Evolutionary conservation across 2,888 invertebrate genomes (phyloP), one percentile per base, ranked within the genome.

Genomic region (Eremobia ochroleuca): DNA sequence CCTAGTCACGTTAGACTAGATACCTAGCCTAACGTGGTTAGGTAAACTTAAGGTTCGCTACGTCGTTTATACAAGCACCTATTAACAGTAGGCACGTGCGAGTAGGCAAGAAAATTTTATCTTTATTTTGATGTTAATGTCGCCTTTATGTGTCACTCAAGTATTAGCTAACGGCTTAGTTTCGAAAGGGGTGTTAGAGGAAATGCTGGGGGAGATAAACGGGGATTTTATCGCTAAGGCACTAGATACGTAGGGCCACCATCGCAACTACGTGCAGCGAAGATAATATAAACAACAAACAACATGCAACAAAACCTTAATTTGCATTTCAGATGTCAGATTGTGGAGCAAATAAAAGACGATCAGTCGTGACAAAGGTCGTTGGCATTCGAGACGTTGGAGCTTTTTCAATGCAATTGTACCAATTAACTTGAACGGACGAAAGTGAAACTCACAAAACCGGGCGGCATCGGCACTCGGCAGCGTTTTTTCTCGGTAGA

Each of bases 381-480:
- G 93, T 91, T 93, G 93, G 90, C 94, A 92, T 90, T 87, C 86
- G 83, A 87, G 83, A 87, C 90, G 89, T 88, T 89, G 89, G 83
- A 90, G 85, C 87, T 83, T 92, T 92, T 92, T 91, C 92, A 91
- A 90, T 91, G 90, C 93, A 94, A 95, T 96, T 94, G 95, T 93
- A 94, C 94, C 95, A 96, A 96, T 96, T 95, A 96, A 95, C 88
- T 91, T 90, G 91, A 92, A 91, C 93, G 89, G 89, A 91, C 91
- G 96, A 97, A 96, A 97, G 96, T 96, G 96, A 97, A 96, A 96
- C 96, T 93, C 92, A 92, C 92, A 90, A 91, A 93, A 91, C 92
- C 92, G 90, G 90, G 90, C 92, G 91, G 90, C 89, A 87, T 90
- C 88, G 90, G 89, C 89, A 89, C 87, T 88, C 89, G 88, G 88